phyloP scores from a whole-genome alignment of 2,797 vertebrate species.

The Pseudotriccus pelzelni region DNA sequence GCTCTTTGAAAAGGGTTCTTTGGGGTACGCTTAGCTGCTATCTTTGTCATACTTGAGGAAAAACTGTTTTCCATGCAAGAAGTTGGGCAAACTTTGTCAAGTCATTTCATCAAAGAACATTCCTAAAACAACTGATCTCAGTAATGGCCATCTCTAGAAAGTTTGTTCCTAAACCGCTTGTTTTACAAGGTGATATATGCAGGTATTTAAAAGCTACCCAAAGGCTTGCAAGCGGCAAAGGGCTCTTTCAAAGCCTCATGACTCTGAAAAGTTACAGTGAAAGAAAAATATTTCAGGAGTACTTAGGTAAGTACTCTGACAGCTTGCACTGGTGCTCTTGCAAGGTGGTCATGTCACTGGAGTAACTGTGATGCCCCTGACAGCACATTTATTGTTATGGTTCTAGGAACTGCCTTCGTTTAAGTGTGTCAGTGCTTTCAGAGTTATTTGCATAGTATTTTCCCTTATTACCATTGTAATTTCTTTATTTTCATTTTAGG shows the following conservation, averaged over 20 bases:
- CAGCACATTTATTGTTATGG: slow-evolving; percentile 12
- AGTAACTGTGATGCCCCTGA: neutral
- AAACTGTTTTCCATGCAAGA: neutral
- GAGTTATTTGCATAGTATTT: slow-evolving; percentile 30
- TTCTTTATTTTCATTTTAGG: slow-evolving; percentile 43
- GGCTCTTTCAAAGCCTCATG: neutral
- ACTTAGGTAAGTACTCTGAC: neutral
- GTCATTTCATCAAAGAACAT: neutral
- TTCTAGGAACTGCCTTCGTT: slow-evolving; percentile 7
- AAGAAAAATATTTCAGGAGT: neutral
- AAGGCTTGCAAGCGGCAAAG: neutral
- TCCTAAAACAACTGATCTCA: neutral
- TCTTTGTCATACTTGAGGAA: neutral
- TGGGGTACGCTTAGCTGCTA: neutral
- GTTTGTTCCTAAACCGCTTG: neutral
- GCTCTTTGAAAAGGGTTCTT: neutral
- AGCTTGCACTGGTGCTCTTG: neutral
- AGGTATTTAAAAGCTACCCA: neutral
- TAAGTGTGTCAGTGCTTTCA: slow-evolving; percentile 18
- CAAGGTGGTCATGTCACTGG: neutral
- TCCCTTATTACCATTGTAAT: slow-evolving; percentile 6
- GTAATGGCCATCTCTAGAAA: neutral
- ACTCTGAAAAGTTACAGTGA: slow-evolving; percentile 18
- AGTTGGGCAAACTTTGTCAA: neutral
- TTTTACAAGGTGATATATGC: neutral